Evolutionary conservation across 2,797 vertebrate species (phyloP).

Genomic region (Cephalopachus bancanus): DNA sequence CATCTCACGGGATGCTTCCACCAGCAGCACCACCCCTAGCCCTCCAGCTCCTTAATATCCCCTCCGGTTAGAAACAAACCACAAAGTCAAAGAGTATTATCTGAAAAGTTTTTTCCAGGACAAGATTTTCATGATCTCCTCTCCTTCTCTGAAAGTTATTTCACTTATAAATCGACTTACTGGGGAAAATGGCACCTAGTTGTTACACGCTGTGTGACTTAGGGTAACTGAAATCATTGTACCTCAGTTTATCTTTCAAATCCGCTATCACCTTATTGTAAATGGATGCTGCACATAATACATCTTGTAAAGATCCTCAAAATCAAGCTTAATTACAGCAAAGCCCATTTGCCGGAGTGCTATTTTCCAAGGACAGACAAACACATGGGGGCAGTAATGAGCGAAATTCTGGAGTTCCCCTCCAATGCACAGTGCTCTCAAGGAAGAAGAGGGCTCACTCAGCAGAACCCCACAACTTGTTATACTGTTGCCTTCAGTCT

Average conservation of each 20-base stretch:
- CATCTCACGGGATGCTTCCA: background rate
- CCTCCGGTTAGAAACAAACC: background rate
- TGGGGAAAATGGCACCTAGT: background rate
- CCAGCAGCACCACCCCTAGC: accelerated
- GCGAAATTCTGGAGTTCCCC: too few relatives aligned
- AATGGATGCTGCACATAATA: background rate
- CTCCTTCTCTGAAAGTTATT: conserved; percentile 37
- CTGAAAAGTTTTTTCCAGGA: background rate
- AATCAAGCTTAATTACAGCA: background rate
- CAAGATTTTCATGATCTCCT: background rate
- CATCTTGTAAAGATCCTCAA: background rate
- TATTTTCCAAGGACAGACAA: accelerated
- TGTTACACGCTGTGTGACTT: background rate
- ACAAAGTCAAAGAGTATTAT: background rate
- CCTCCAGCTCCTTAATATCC: background rate
- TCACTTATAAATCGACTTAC: background rate
- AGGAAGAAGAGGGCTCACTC: background rate
- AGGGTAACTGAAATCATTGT: background rate
- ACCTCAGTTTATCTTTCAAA: background rate
- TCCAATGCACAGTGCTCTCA: background rate
- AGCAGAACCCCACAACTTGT: background rate
- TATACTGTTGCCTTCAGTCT: background rate
- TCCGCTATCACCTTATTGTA: background rate
- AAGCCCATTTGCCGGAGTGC: background rate
- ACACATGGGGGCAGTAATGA: accelerated